These are phyloP conservation scores for Atta cephalotes DNA, from an alignment of 1,140 invertebrate species.

Conservation along the genomic window DNA sequence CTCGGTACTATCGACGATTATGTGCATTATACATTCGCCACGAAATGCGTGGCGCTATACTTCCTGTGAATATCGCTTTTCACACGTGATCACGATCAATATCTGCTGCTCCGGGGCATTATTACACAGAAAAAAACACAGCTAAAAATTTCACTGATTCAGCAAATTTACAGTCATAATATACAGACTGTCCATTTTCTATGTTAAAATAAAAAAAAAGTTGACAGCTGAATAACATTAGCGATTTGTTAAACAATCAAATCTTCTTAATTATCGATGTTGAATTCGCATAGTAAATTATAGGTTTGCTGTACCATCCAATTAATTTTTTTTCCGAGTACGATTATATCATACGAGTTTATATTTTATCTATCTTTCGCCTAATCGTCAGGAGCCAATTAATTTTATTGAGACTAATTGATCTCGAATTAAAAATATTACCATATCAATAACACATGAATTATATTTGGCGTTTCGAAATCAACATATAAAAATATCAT, in stretches of 20 bases:
- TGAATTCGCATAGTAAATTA: too few relatives aligned
- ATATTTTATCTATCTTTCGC: conserved; percentile 4
- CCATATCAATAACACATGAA: not conserved
- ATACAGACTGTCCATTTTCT: too few relatives aligned
- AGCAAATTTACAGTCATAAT: too few relatives aligned
- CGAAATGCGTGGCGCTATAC: conserved; percentile 37
- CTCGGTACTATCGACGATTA: not conserved
- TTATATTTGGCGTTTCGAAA: not conserved
- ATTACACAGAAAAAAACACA: not conserved
- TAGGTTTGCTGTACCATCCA: too few relatives aligned
- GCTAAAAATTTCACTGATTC: too few relatives aligned
- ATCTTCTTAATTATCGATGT: too few relatives aligned
- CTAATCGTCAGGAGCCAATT: not conserved
- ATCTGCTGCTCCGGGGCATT: not conserved
- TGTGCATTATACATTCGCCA: conserved; percentile 21
- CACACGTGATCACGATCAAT: conserved; percentile 3
- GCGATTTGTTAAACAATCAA: too few relatives aligned
- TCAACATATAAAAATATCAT: not conserved
- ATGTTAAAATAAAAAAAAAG: too few relatives aligned
- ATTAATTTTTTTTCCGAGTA: too few relatives aligned
- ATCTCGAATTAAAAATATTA: not conserved
- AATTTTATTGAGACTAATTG: conserved; percentile 1
- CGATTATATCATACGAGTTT: not conserved
- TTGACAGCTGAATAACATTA: too few relatives aligned
- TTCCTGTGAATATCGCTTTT: conserved; percentile 29